Evolutionary conservation across 2,113 vertebrate genomes (phyloP), one percentile per base, ranked within the genome.

Genomic region (Crotalus tigris): DNA sequence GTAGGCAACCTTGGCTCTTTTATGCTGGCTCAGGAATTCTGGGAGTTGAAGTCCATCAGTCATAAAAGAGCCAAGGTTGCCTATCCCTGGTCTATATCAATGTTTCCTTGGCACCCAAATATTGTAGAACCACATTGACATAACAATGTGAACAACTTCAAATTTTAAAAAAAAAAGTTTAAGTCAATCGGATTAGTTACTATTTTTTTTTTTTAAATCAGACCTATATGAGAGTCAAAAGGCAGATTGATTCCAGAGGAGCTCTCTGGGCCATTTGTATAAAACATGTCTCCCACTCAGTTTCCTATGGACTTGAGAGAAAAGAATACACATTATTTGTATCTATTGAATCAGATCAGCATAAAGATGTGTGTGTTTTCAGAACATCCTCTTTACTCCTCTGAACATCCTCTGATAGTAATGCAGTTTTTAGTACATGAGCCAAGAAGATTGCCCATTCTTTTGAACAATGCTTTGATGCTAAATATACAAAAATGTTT

Each of bases 381-480:
- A 91, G 92, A 95, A 23, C 39, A 87, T 92, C 92, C 88, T 93
- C 88, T 90, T 85, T 75, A 90, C 44, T 58, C 55, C 69, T 94
- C 88, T 90, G 91, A 95, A 23, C 51, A 61, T 85, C 5, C n/a
- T 95, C 93, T 96, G 94, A 94, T 96, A 89, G 94, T 91, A 90
- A 85, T 93, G 94, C 87, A 69, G 95, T 86, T 89, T 51, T 96
- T 90, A 90, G 58, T 93, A 17, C 92, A 88, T 87, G 93, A 96
- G 94, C 94, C 93, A 95, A 95, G 94, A 94, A 88, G 91, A 49
- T 94, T 88, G 91, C 26, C 94, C 87, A 92, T 96, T 97, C 94
- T 96, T 96, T 93, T 95, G 95, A 97, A 97, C 96, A 97, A 97
- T 97, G 95, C 81, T 97, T 97, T 97, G 96, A 97, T 96, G 95